These are phyloP conservation scores for Listronotus bonariensis DNA, from an alignment of 1,140 invertebrate species.

Conservation along the genomic window DNA sequence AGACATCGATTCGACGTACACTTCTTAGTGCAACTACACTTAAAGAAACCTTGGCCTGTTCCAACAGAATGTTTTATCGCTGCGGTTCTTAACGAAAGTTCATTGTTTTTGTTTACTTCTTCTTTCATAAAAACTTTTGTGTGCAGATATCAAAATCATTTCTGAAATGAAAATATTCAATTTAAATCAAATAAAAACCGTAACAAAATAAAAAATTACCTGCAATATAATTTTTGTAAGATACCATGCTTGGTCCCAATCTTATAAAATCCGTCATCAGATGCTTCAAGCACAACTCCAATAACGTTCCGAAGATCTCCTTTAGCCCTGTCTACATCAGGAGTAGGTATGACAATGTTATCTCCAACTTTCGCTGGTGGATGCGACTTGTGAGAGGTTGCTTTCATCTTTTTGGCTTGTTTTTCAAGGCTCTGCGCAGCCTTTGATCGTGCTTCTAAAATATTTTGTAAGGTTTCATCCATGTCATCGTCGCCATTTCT, in stretches of 20 bases:
- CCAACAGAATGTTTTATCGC: background rate
- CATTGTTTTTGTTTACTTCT: too few species aligned
- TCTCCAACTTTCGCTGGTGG: background rate
- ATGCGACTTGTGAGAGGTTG: too few species aligned
- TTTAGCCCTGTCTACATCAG: constrained; percentile 2
- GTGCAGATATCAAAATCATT: too few species aligned
- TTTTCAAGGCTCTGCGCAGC: constrained; percentile 1
- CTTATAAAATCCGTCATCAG: too few species aligned
- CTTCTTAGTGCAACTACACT: constrained; percentile 12
- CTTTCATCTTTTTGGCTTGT: background rate
- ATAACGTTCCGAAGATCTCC: background rate
- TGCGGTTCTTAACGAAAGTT: too few species aligned
- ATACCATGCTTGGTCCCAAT: too few species aligned
- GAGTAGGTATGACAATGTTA: background rate
- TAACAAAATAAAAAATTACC: too few species aligned
- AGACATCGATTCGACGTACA: constrained; percentile 11
- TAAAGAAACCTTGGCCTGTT: constrained; percentile 17
- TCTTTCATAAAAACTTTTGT: too few species aligned
- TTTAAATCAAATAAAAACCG: too few species aligned
- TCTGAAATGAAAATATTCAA: too few species aligned
- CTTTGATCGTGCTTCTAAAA: background rate
- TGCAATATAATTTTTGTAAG: too few species aligned
- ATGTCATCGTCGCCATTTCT: background rate
- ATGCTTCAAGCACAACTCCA: too few species aligned
- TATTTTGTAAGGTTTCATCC: background rate